Evolutionary conservation across 1,140 invertebrate genomes (phyloP).

Genomic region (Drosophila punjabiensis): DNA sequence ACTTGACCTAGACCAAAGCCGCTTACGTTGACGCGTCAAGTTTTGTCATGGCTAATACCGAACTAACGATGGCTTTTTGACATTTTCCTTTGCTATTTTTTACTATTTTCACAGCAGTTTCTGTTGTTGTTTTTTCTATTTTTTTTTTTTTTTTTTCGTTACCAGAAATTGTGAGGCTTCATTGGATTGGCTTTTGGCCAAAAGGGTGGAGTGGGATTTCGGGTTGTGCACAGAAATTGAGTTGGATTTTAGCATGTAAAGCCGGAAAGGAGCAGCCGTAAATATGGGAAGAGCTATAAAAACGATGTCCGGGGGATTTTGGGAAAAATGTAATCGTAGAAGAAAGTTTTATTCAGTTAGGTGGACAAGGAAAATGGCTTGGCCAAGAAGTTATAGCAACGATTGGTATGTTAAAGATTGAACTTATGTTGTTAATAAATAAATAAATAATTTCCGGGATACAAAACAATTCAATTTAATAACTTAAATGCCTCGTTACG

Average conservation of each 20-base stretch:
- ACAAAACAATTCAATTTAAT: background rate
- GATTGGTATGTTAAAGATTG: background rate
- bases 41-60: conserved; percentile 62
- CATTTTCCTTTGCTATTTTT: conserved; percentile 55
- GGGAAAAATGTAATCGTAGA: conserved; percentile 2
- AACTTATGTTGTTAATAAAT: background rate
- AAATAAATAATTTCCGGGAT: background rate
- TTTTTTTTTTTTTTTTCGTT: conserved; percentile 32
- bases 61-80: conserved; percentile 63
- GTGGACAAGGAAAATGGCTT: background rate
- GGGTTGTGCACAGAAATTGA: conserved; percentile 28
- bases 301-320: background rate
- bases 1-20: conserved; percentile 80
- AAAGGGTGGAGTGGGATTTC: background rate
- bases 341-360: background rate
- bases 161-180: conserved; percentile 64
- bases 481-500: conserved; percentile 14
- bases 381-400: background rate
- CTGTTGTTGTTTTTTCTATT: conserved; percentile 1
- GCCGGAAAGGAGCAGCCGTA: conserved; percentile 17
- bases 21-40: conserved; percentile 72
- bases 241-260: conserved; percentile 39
- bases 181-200: conserved; percentile 33
- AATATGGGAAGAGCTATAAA: conserved; percentile 18
- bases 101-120: conserved; percentile 36